Conservation (phyloP, 2,113 vertebrate genomes). For the Pogona vitticeps region DNA sequence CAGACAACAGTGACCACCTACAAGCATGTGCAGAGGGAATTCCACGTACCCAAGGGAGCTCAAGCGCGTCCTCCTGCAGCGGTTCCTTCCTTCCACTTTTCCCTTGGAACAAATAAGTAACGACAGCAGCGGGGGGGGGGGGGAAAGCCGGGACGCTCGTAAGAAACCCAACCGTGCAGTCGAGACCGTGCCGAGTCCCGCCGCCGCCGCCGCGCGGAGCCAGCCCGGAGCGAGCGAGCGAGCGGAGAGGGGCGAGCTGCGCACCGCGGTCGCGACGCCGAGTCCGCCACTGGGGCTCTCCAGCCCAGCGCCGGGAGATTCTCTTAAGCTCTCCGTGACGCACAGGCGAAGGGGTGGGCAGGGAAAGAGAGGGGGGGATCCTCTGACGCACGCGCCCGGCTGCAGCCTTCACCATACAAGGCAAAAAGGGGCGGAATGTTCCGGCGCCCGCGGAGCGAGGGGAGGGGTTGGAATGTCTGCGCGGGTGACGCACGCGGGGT, state of each 20-base stretch:
- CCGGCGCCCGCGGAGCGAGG: constrained; percentile 76
- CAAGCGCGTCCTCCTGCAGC: background rate
- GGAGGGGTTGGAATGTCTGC: constrained; percentile 69
- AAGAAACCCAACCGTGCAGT: background rate
- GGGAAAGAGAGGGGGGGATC: constrained; percentile 3
- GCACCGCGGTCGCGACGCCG: background rate
- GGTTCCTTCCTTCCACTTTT: background rate
- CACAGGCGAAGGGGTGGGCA: constrained; percentile 65
- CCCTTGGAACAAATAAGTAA: too few relatives aligned
- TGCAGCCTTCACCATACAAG: constrained; percentile 77
- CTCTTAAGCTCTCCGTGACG: constrained; percentile 80
- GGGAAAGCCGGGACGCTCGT: background rate
- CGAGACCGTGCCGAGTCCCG: background rate
- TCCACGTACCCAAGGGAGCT: background rate
- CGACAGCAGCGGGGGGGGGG: too few relatives aligned
- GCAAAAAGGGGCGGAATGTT: constrained; percentile 80
- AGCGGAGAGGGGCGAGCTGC: too few relatives aligned
- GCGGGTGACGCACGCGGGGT: constrained; percentile 92
- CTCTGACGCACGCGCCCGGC: constrained; percentile 47
- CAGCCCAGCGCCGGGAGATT: constrained; percentile 42
- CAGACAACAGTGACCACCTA: too few relatives aligned
- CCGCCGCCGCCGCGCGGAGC: background rate
- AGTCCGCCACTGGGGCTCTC: constrained; percentile 61
- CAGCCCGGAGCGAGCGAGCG: background rate
- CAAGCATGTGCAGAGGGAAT: too few relatives aligned